These are phyloP conservation scores for Zaprionus ghesquierei DNA, from an alignment of 1,140 invertebrate genomes.

Conservation along the genomic window DNA sequence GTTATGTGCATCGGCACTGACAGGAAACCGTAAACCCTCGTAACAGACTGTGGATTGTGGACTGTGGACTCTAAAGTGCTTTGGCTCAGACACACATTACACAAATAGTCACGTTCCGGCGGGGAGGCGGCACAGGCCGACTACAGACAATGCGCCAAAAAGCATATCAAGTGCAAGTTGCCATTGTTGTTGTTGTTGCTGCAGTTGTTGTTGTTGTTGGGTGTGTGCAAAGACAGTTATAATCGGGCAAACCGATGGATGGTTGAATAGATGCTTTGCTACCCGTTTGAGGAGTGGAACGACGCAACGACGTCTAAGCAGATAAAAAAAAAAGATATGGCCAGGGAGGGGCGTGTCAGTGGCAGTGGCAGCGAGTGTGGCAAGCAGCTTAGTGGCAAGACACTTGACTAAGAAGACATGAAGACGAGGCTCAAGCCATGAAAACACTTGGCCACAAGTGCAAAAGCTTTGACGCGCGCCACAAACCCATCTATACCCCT, in stretches of 20 bases:
- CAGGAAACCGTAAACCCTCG: constrained; percentile 7
- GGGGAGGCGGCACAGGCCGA: background rate
- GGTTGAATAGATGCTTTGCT: constrained; percentile 13
- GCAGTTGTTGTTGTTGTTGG: background rate
- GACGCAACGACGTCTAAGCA: constrained; percentile 31
- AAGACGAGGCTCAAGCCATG: constrained; percentile 8
- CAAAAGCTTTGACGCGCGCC: constrained; percentile 7
- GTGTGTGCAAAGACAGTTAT: constrained; percentile 45
- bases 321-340: constrained; percentile 68
- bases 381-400: constrained; percentile 32
- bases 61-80: constrained; percentile 43
- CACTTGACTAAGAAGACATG: constrained; percentile 52
- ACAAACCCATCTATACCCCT: no score
- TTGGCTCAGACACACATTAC: constrained; percentile 46
- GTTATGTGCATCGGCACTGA: background rate
- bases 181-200: background rate
- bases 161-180: constrained; percentile 65
- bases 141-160: constrained; percentile 19
- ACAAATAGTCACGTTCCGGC: constrained; percentile 69
- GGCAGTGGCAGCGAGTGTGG: constrained; percentile 11
- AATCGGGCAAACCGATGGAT: constrained; percentile 26
- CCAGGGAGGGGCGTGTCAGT: constrained; percentile 39
- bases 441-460: constrained; percentile 62
- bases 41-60: background rate
- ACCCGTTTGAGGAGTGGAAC: background rate